Conservation (phyloP, 30 jellyfish, hydroid and myxozoan genomes). For the Pelagia noctiluca region DNA sequence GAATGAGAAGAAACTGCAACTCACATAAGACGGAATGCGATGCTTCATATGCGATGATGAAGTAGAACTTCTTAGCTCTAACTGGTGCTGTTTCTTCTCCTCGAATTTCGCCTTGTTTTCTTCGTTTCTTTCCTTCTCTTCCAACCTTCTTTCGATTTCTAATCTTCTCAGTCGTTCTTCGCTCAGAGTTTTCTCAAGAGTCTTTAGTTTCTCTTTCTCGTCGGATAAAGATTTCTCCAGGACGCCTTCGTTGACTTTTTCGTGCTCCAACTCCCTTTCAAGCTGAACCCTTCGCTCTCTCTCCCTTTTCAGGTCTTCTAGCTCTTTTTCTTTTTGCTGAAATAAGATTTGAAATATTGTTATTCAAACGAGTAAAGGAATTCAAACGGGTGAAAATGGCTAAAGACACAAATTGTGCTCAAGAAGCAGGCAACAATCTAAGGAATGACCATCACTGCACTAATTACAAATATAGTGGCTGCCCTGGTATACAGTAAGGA, state of each 20-base stretch:
- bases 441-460: too few relatives aligned
- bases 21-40: conserved; percentile 91
- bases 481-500: too few relatives aligned
- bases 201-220: conserved; percentile 79
- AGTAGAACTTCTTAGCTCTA: conserved; percentile 25
- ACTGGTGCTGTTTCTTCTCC: conserved; percentile 13
- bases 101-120: conserved; percentile 21
- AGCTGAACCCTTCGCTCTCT: conserved; percentile 86
- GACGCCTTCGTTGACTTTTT: conserved; percentile 73
- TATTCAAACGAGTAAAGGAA: too few relatives aligned
- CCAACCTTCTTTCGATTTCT: conserved; percentile 81
- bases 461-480: too few relatives aligned
- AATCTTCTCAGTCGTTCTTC: conserved; percentile 86
- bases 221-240: conserved; percentile 84
- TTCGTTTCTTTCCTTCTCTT: conserved; percentile 62
- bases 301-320: conserved; percentile 85
- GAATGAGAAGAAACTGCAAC: conserved; percentile 15
- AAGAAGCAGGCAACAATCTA: too few relatives aligned
- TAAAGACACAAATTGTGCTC: too few relatives aligned
- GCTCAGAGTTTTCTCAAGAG: conserved; percentile 77
- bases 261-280: conserved; percentile 78
- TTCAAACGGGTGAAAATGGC: too few relatives aligned
- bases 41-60: conserved; percentile 76
- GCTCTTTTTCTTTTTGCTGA: conserved; percentile 94
- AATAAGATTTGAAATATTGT: conserved; percentile 15